Percentiles rank a stretch among this genome's conserved stretches.
Evolutionary conservation across 2,888 invertebrate genomes (phyloP).

Genomic region (Odontocerum albicorne): DNA sequence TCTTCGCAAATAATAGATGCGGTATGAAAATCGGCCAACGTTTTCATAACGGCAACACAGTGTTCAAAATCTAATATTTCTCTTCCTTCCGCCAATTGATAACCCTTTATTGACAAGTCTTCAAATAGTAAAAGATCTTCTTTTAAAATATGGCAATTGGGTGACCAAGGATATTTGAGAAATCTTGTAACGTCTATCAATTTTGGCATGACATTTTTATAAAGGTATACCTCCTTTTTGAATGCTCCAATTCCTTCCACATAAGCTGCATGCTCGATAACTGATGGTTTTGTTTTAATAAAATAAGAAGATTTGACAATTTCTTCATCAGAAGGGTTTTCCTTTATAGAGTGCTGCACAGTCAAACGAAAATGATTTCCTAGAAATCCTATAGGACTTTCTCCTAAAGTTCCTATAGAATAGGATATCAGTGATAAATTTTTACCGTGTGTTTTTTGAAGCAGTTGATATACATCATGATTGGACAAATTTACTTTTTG

Average conservation of each 20-base stretch:
- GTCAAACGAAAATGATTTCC: conserved; percentile 39
- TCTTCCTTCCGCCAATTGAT: conserved; percentile 20
- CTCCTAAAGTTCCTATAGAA: conserved; percentile 22
- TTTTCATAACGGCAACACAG: conserved; percentile 49
- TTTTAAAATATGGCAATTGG: conserved; percentile 39
- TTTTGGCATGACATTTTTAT: conserved; percentile 39
- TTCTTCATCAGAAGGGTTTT: neutral
- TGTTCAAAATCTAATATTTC: conserved; percentile 50
- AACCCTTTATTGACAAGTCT: conserved; percentile 42
- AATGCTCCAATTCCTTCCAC: conserved; percentile 37
- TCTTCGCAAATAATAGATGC: conserved; percentile 57
- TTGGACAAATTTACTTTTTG: conserved; percentile 3
- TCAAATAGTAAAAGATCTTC: conserved; percentile 50
- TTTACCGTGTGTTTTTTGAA: conserved; percentile 34
- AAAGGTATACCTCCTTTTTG: conserved; percentile 41
- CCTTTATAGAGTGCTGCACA: conserved; percentile 24
- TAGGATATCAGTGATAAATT: conserved; percentile 10
- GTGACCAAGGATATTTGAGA: conserved; percentile 38
- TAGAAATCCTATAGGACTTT: conserved; percentile 38
- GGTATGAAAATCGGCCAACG: conserved; percentile 56
- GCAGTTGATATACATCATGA: conserved; percentile 17
- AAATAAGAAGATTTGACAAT: no score
- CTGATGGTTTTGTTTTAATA: conserved; percentile 38
- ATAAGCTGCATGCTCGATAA: conserved; percentile 31
- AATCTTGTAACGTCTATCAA: conserved; percentile 36